Conservation (phyloP, 2,113 vertebrate species). For the Jaculus jaculus region DNA sequence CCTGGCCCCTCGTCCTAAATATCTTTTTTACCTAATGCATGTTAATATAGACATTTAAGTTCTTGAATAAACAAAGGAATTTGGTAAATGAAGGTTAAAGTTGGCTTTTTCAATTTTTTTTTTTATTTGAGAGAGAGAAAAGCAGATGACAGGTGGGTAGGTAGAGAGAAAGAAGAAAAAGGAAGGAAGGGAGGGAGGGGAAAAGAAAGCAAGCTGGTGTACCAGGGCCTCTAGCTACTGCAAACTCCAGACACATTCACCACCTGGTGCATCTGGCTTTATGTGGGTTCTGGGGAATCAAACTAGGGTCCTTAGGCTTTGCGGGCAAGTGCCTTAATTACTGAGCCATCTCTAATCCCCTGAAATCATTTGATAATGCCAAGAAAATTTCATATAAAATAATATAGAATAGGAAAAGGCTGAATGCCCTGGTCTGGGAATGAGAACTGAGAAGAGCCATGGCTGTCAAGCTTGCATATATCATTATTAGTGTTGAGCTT, state of each 20-base stretch:
- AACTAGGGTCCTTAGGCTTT: too few species aligned
- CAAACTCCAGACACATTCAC: too few species aligned
- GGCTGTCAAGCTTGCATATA: not conserved
- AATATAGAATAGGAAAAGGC: slow-evolving; percentile 8
- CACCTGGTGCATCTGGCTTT: too few species aligned
- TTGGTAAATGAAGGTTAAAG: not conserved
- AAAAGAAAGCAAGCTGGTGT: too few species aligned
- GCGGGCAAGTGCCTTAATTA: too few species aligned
- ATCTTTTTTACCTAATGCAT: not conserved
- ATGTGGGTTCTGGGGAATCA: too few species aligned
- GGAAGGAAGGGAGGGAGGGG: too few species aligned
- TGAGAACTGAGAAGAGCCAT: not conserved
- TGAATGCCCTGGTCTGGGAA: not conserved
- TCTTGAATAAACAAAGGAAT: slow-evolving; percentile 18
- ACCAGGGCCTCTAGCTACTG: too few species aligned
- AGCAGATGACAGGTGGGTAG: too few species aligned
- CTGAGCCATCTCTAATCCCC: too few species aligned
- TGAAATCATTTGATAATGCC: not conserved
- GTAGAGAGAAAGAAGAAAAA: too few species aligned
- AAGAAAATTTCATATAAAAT: slow-evolving; percentile 13
- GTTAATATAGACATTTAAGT: not conserved
- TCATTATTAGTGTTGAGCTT: not conserved
- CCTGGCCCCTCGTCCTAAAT: not conserved
- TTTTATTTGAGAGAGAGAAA: too few species aligned
- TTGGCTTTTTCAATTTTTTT: not conserved